Conservation (phyloP, 1,140 invertebrate species). For the Drosophila trapezifrons region DNA sequence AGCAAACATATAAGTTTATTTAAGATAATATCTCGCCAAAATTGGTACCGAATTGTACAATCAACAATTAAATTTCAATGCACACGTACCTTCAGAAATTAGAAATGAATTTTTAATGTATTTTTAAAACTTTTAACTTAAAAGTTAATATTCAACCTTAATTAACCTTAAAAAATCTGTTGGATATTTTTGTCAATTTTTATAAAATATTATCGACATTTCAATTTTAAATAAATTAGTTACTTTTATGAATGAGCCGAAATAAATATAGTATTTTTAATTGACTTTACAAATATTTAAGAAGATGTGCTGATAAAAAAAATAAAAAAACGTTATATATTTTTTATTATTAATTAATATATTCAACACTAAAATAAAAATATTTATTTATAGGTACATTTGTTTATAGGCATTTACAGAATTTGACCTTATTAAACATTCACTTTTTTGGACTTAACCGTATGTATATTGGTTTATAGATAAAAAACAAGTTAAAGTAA, state of each 20-base stretch:
- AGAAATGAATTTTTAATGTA: not conserved
- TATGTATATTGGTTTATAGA: conserved; percentile 19
- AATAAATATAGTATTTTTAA: not conserved
- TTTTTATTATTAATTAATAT: not conserved
- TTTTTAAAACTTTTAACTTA: too few relatives aligned
- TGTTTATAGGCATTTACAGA: conserved; percentile 10
- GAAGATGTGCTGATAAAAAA: too few relatives aligned
- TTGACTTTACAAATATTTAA: not conserved
- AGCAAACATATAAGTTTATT: not conserved
- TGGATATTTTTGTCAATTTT: not conserved
- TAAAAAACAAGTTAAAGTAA: not conserved
- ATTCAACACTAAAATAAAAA: conserved; percentile 15
- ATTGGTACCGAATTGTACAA: not conserved
- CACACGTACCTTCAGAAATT: too few relatives aligned
- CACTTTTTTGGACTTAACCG: conserved; percentile 13
- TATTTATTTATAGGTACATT: not conserved
- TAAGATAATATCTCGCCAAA: not conserved
- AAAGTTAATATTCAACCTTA: not conserved
- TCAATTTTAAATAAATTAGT: not conserved
- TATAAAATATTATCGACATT: not conserved
- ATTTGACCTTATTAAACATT: not conserved
- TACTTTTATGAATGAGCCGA: not conserved
- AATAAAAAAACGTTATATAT: not conserved
- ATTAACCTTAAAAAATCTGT: not conserved
- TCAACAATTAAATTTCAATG: not conserved